Percentiles rank a stretch among this genome's conserved stretches.
Conservation (phyloP, 2,113 vertebrate genomes). For the Eublepharis macularius region DNA sequence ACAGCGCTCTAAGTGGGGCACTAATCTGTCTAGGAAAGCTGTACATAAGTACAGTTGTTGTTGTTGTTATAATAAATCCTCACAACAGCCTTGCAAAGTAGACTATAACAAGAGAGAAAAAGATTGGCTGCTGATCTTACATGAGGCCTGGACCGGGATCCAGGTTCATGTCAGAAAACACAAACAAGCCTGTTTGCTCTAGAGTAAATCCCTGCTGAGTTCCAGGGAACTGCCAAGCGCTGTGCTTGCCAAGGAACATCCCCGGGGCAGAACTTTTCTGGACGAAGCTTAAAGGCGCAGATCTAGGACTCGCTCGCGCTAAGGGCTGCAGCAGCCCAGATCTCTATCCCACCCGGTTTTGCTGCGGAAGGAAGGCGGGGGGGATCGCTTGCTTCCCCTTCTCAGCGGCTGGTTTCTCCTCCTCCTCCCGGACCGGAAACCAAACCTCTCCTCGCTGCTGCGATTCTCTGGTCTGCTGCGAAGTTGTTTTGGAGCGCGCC, state of each 20-base stretch:
- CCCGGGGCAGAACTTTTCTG: too few species aligned
- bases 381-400: not conserved
- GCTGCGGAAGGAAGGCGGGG: not conserved
- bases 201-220: not conserved
- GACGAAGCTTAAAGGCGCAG: not conserved
- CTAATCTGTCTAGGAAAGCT: too few species aligned
- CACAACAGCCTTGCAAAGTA: too few species aligned
- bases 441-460: not conserved
- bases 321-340: not conserved
- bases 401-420: not conserved
- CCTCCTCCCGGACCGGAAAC: slow-evolving; percentile 48
- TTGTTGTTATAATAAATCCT: too few species aligned
- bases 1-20: too few species aligned
- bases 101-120: too few species aligned
- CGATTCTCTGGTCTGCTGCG: not conserved
- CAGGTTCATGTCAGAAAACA: too few species aligned
- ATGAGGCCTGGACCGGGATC: too few species aligned
- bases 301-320: not conserved
- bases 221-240: too few species aligned
- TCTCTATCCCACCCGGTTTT: not conserved
- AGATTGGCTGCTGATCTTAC: too few species aligned
- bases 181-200: too few species aligned
- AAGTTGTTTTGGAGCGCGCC: slow-evolving; percentile 32
- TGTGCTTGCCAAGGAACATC: not conserved
- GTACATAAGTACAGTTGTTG: too few species aligned